phyloP scores from a whole-genome alignment of 2,888 invertebrate genomes.

The Leucophenga montana region DNA sequence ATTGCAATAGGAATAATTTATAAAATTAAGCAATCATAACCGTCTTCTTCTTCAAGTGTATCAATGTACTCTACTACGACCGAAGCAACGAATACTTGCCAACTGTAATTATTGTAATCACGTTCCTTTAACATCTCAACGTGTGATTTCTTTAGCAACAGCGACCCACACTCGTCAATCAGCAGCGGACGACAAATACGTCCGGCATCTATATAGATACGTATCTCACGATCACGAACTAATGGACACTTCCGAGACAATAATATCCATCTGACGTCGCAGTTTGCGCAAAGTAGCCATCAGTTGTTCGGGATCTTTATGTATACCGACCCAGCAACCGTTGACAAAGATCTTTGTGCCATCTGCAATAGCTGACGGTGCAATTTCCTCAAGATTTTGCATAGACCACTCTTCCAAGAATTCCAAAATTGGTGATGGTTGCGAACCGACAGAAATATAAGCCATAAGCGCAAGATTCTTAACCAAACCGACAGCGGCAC shows the following conservation, averaged over 20 bases:
- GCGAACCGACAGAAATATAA: constrained; percentile 99
- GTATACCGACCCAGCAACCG: constrained; percentile 99
- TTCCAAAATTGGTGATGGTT: constrained; percentile 98
- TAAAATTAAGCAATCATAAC: constrained; percentile 99
- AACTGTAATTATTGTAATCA: constrained; percentile 96
- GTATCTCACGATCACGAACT: constrained; percentile 98
- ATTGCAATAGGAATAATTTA: constrained; percentile 97
- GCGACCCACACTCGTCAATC: constrained; percentile 95
- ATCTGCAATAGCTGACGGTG: constrained; percentile 98
- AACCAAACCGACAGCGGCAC: constrained; percentile 93
- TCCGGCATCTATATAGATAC: constrained; percentile 99
- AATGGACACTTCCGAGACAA: constrained; percentile 99
- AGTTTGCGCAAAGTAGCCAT: constrained; percentile 98
- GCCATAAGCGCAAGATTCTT: constrained; percentile 99
- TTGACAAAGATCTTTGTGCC: constrained; percentile 99
- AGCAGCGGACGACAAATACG: constrained; percentile 98
- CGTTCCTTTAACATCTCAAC: constrained; percentile 97
- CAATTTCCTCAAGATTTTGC: constrained; percentile 99
- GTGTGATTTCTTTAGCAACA: constrained; percentile 93
- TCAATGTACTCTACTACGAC: constrained; percentile 99
- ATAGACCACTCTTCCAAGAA: constrained; percentile 99
- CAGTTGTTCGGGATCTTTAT: constrained; percentile 98
- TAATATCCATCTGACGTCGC: constrained; percentile 99
- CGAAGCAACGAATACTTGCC: constrained; percentile 84
- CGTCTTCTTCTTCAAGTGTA: constrained; percentile 98